phyloP scores from a whole-genome alignment of 2,888 invertebrate genomes.

The Rhorus exstirpatorius region DNA sequence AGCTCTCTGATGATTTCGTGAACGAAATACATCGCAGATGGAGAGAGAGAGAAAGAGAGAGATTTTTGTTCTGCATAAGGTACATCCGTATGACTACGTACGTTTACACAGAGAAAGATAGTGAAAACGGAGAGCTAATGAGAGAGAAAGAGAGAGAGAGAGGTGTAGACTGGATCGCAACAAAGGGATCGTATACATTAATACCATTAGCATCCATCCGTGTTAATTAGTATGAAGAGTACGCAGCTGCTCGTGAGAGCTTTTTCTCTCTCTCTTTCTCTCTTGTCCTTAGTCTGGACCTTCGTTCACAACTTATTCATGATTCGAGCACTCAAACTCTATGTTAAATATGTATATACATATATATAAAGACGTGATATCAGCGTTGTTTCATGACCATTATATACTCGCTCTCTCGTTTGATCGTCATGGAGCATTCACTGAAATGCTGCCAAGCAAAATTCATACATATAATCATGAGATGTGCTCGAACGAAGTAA shows the following conservation, averaged over 20 bases:
- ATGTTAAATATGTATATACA: neutral
- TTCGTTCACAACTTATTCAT: conserved; percentile 45
- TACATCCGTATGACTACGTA: conserved; percentile 32
- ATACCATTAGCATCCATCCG: conserved; percentile 70
- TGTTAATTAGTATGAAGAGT: conserved; percentile 70
- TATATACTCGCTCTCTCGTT: conserved; percentile 5
- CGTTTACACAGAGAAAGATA: neutral
- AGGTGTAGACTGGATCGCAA: conserved; percentile 39
- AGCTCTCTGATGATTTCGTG: conserved; percentile 34
- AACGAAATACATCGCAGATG: neutral
- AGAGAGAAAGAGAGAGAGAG: neutral
- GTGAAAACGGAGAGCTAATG: conserved; percentile 21
- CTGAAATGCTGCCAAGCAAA: conserved; percentile 2
- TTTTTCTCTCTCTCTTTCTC: conserved; percentile 25
- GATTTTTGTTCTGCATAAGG: conserved; percentile 32
- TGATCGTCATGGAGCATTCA: conserved; percentile 3
- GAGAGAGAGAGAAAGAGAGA: neutral
- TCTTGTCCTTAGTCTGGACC: neutral
- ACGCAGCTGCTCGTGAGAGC: conserved; percentile 60
- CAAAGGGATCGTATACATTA: conserved; percentile 70
- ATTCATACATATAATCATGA: conserved; percentile 45
- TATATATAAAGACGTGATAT: conserved; percentile 20
- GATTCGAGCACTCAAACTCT: conserved; percentile 35
- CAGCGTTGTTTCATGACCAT: neutral
- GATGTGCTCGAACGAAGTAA: neutral